Evolutionary conservation across 2,797 vertebrate genomes (phyloP), one percentile per base, ranked within the genome.

Genomic region (Syndactyla subalaris): DNA sequence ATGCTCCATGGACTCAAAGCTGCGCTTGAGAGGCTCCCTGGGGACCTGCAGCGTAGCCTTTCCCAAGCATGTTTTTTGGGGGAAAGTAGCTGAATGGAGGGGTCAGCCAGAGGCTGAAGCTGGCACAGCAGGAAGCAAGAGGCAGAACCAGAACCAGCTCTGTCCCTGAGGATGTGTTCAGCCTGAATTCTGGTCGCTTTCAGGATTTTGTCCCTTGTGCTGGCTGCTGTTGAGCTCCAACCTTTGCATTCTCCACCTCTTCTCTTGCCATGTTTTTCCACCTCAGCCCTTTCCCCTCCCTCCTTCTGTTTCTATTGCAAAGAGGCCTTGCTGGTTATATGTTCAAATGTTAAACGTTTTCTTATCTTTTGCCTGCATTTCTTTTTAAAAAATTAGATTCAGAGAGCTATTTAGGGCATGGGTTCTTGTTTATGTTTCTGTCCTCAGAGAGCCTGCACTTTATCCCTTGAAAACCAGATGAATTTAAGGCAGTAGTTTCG

Each of bases 41-140:
- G 95, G 94, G 96, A 89, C 26, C 38, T 16, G 72, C 62, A 14
- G 92, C 21, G 70, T 34, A 39, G 92, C 82, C 79, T 77, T 93
- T 39, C 82, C 89, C 68, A 41, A 93, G 66, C 94, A 80, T 85
- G 63, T 27, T 49, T 81, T 81, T 92, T 85, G 26, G 0, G 58
- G 93, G 20, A 88, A 95, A 89, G 76, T 1, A 68, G 73, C 88
- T 68, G 89, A 80, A 61, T 29, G 87, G 65, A 75, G 94, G 79
- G 91, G 94, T 95, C 95, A 95, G 93, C 96, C 96, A 96, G 95
- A 95, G 95, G 95, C 91, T 95, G 95, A 68, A 85, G 94, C 96
- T 96, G 91, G 95, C 87, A 65, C 95, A 95, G 95, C 94, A 92
- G 87, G 95, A 91, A 82, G 61, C 36, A 27, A 85, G 87, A 38